Conservation (phyloP, 2,888 invertebrate genomes). For the Dysmachus trigonus region DNA sequence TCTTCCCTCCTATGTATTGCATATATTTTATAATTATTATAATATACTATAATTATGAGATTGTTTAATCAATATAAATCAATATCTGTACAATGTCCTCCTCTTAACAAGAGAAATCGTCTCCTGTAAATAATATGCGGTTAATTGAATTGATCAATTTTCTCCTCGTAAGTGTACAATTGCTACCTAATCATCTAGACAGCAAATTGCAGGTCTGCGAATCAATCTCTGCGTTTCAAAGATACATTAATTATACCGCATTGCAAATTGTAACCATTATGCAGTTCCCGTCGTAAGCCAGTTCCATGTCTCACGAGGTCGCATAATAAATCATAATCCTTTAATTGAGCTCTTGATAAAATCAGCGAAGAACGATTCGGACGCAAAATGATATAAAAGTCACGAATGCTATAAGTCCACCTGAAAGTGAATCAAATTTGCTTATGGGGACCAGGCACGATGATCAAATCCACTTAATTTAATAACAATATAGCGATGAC, state of each 20-base stretch:
- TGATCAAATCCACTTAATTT: constrained; percentile 35
- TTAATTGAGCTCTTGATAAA: constrained; percentile 24
- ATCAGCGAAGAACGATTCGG: not conserved
- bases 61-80: not conserved
- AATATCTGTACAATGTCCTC: not conserved
- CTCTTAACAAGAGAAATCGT: not conserved
- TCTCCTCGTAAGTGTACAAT: not conserved
- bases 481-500: constrained; percentile 38
- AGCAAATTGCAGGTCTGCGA: not conserved
- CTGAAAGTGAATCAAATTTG: constrained; percentile 30
- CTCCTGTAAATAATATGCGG: not conserved
- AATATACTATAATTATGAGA: not conserved
- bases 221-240: not conserved
- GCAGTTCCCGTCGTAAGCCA: not conserved
- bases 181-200: not conserved
- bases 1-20: too few relatives aligned
- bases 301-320: not conserved
- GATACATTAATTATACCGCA: not conserved
- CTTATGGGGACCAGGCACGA: not conserved
- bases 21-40: too few relatives aligned
- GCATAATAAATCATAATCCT: constrained; percentile 30
- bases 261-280: not conserved
- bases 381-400: not conserved
- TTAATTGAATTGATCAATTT: not conserved
- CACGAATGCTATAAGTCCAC: not conserved